phyloP scores from a whole-genome alignment of 2,888 invertebrate genomes.

The Marronus borbonicus region DNA sequence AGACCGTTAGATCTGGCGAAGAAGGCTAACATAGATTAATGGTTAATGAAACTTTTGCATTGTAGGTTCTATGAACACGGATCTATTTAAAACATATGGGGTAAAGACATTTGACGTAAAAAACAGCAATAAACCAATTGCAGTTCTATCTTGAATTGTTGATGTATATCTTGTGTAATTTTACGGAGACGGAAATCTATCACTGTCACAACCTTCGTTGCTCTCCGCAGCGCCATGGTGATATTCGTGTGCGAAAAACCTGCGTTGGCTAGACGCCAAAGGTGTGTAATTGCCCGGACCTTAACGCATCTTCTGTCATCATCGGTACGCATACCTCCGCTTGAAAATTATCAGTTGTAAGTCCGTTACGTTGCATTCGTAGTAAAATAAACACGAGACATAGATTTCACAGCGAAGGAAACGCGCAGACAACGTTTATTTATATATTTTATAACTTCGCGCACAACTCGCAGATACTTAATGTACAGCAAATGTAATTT shows the following conservation, averaged over 20 bases:
- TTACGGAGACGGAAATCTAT: slow-evolving; percentile 2
- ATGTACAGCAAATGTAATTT: not conserved
- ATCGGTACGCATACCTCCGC: slow-evolving; percentile 12
- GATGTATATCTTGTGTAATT: not conserved
- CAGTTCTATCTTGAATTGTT: not conserved
- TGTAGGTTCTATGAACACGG: no score
- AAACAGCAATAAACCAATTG: no score
- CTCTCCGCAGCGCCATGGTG: slow-evolving; percentile 6
- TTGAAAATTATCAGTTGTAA: slow-evolving; percentile 23
- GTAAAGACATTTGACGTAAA: no score
- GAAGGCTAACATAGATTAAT: no score
- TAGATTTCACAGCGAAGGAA: not conserved
- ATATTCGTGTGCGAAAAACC: slow-evolving; percentile 21
- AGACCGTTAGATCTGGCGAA: no score
- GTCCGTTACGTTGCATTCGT: not conserved
- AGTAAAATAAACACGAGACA: slow-evolving; percentile 18
- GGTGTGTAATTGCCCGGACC: slow-evolving; percentile 30
- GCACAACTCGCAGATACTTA: not conserved
- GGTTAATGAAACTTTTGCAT: no score
- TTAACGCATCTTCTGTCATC: slow-evolving; percentile 38
- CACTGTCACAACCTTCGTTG: slow-evolving; percentile 20
- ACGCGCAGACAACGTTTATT: slow-evolving; percentile 1
- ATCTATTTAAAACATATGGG: no score
- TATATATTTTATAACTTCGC: slow-evolving; percentile 25
- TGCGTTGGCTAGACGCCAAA: slow-evolving; percentile 17